Evolutionary conservation across 1,140 invertebrate genomes (phyloP).

Genomic region (Dendrolimus kikuchii): DNA sequence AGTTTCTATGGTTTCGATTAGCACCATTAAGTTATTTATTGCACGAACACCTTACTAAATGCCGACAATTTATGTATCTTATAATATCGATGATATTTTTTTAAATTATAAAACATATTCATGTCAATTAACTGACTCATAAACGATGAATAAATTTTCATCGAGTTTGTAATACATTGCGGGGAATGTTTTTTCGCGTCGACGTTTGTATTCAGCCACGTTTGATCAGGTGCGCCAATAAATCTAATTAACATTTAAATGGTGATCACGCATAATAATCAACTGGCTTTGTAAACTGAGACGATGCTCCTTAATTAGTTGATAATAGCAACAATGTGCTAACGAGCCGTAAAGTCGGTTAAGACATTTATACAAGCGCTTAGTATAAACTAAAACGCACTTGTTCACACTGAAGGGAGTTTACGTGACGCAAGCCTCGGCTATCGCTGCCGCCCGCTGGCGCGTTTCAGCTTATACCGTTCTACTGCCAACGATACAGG

Average conservation of each 20-base stretch:
- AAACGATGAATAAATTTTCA: slow-evolving; percentile 16
- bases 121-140: slow-evolving; percentile 18
- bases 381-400: slow-evolving; percentile 31
- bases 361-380: slow-evolving; percentile 30
- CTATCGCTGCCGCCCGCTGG: slow-evolving; percentile 3
- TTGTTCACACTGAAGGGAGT: slow-evolving; percentile 37
- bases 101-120: slow-evolving; percentile 12
- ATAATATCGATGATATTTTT: not conserved
- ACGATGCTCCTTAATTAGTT: slow-evolving; percentile 56
- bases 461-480: no score
- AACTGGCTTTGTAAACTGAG: slow-evolving; percentile 54
- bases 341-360: slow-evolving; percentile 43
- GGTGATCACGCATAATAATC: slow-evolving; percentile 67
- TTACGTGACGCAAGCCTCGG: slow-evolving; percentile 28
- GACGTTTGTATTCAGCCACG: slow-evolving; percentile 21
- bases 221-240: slow-evolving; percentile 60
- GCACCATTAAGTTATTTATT: no score
- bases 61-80: no score
- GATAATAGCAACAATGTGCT: slow-evolving; percentile 50
- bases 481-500: no score
- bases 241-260: slow-evolving; percentile 70
- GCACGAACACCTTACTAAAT: no score
- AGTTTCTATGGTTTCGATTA: no score
- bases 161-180: slow-evolving; percentile 12
- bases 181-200: slow-evolving; percentile 23